phyloP scores from a whole-genome alignment of 2,113 vertebrate genomes.

The Acanthisitta chloris region DNA sequence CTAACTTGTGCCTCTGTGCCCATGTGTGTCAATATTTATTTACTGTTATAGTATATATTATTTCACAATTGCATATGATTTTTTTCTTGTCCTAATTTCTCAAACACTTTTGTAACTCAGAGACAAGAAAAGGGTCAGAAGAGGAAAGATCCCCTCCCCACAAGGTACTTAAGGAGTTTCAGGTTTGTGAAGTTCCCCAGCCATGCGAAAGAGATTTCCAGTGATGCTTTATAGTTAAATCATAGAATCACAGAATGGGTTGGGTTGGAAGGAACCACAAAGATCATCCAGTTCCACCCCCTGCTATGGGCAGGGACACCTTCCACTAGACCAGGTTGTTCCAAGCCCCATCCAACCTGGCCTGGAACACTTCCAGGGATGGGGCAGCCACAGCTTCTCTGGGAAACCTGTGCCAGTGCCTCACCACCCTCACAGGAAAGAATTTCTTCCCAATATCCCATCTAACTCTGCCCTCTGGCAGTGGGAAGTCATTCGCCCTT shows the following conservation, averaged over 20 bases:
- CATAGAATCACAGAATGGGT: background rate
- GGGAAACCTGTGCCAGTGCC: background rate
- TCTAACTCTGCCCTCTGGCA: background rate
- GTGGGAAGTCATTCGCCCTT: background rate
- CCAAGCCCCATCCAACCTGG: rapidly evolving
- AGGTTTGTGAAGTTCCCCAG: background rate
- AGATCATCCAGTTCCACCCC: background rate
- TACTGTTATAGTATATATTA: background rate
- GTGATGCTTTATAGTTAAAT: background rate
- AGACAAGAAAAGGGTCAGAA: background rate
- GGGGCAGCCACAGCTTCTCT: background rate
- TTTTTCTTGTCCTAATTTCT: background rate
- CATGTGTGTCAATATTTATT: background rate
- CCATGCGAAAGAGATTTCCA: background rate
- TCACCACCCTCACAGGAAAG: rapidly evolving
- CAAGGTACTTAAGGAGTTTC: background rate
- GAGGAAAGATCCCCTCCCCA: background rate
- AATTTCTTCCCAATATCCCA: background rate
- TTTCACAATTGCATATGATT: background rate
- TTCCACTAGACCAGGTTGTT: rapidly evolving
- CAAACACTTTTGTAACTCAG: background rate
- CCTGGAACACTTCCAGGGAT: rapidly evolving
- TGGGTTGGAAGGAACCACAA: background rate
- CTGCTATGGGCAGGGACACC: background rate
- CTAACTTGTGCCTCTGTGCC: background rate